Base-by-base conservation (phyloP, 2,888 invertebrate species). In the Creontiades dilutus region DNA sequence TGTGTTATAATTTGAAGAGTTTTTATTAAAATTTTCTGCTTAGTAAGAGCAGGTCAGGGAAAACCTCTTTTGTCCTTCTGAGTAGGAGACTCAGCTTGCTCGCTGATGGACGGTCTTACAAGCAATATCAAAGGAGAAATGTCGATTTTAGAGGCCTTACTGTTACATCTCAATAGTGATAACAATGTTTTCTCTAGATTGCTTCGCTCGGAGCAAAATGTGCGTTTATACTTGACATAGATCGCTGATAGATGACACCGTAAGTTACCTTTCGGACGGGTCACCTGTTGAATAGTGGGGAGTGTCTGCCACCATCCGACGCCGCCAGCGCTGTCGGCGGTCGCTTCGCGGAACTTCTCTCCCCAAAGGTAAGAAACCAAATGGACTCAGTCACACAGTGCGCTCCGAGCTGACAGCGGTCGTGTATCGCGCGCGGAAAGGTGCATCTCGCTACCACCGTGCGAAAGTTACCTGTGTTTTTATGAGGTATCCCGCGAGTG, bases 201-300 rank as follows among this genome's bases (percentile, higher is more conserved):
- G 37, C 3, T 37, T 4, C 2, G 7, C 3, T 37, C 37, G 37
- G 37, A 37, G 7, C 37, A 2, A 37, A 37, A 4, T 7, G 37
- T 37, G 37, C 37, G 37, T 37, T 37, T 37, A 37, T 7, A 37
- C 37, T 37, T 37, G 2, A 37, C 37, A 37, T 37, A 4, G 16
- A 52, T 52, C 52, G 11, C 68, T 23, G 68, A 23, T 68, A 23
- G 27, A 68, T 23, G 68, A 68, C 68, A 52, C 16, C 11, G 48
- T 52, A 12, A 23, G 68, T 23, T 37, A 68, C 68, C 14, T 16
- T 61, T 61, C 37, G 3, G 68, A 78, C 48, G 37, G 61, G 85
- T 85, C 85, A 85, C 85, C 85, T 85, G 85, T 85, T 85, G 85
- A 85, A 52, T 82, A 28, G 85, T 28, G 61, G 61, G 61, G 85